A percentile compares a stretch with the other conserved stretches of the same genome.
Conservation (phyloP, 2,797 vertebrate species). For the Dendrocincla fuliginosa region DNA sequence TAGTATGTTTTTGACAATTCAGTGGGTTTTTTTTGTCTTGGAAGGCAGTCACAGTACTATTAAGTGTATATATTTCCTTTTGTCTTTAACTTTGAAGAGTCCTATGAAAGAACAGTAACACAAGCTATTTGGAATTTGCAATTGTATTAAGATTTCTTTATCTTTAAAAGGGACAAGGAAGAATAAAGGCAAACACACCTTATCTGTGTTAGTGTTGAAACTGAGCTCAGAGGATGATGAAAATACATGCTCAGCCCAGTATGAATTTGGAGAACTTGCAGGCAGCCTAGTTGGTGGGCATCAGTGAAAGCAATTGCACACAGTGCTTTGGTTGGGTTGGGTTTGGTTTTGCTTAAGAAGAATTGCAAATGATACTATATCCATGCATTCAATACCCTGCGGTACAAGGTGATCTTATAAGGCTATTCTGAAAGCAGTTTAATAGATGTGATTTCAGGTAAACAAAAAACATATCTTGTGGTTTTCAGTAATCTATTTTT, state of each 20-base stretch:
- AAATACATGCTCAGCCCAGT: neutral
- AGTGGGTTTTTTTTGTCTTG: neutral
- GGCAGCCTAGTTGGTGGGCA: constrained; percentile 41
- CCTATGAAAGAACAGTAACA: neutral
- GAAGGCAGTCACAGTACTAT: neutral
- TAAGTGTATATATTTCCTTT: neutral
- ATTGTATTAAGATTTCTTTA: neutral
- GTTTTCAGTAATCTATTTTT: neutral
- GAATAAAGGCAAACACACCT: neutral
- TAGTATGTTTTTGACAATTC: neutral
- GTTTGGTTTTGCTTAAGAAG: constrained; percentile 15
- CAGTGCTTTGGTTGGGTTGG: neutral
- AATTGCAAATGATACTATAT: neutral
- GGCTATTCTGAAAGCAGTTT: neutral
- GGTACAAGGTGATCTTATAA: neutral
- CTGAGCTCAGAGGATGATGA: neutral
- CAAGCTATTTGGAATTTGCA: neutral
- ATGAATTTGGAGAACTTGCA: neutral
- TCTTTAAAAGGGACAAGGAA: neutral
- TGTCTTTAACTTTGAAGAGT: neutral
- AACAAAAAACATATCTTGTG: neutral
- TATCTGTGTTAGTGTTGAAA: constrained; percentile 1
- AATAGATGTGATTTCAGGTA: neutral
- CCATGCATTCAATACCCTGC: neutral
- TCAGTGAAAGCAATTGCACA: neutral